These are phyloP conservation scores for Eupithecia tripunctaria DNA, from an alignment of 2,888 invertebrate genomes.

Conservation along the genomic window DNA sequence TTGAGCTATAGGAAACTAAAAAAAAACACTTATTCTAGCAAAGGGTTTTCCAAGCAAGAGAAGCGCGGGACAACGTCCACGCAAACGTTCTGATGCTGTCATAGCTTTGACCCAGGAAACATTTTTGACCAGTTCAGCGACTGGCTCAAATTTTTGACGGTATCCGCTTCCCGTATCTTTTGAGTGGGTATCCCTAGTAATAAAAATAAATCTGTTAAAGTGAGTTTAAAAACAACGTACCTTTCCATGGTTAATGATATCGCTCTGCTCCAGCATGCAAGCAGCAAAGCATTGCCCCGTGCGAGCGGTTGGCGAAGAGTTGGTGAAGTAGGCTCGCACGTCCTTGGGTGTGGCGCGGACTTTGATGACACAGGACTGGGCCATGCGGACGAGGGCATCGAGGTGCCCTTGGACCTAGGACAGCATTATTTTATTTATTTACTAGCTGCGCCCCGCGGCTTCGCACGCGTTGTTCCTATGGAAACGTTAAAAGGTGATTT, in stretches of 20 bases:
- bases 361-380: conserved; percentile 77
- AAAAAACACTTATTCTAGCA: neutral
- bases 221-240: conserved; percentile 47
- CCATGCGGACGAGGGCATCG: conserved; percentile 75
- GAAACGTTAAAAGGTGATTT: too few species aligned
- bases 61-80: too few species aligned
- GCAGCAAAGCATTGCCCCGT: conserved; percentile 79
- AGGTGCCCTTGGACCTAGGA: conserved; percentile 75
- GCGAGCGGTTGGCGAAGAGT: conserved; percentile 73
- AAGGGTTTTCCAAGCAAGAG: too few species aligned
- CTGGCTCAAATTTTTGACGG: too few species aligned
- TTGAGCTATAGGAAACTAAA: neutral
- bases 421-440: neutral
- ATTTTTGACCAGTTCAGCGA: too few species aligned
- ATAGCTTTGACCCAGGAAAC: too few species aligned
- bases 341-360: conserved; percentile 77
- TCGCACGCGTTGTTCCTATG: too few species aligned
- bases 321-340: conserved; percentile 77
- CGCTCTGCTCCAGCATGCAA: conserved; percentile 81
- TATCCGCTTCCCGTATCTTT: too few species aligned
- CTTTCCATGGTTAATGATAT: conserved; percentile 77
- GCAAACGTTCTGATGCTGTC: too few species aligned
- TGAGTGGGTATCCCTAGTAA: too few species aligned
- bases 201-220: too few species aligned
- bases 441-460: too few species aligned